These are phyloP conservation scores for Agrochola lychnidis DNA, from an alignment of 2,888 invertebrate genomes.

Conservation along the genomic window DNA sequence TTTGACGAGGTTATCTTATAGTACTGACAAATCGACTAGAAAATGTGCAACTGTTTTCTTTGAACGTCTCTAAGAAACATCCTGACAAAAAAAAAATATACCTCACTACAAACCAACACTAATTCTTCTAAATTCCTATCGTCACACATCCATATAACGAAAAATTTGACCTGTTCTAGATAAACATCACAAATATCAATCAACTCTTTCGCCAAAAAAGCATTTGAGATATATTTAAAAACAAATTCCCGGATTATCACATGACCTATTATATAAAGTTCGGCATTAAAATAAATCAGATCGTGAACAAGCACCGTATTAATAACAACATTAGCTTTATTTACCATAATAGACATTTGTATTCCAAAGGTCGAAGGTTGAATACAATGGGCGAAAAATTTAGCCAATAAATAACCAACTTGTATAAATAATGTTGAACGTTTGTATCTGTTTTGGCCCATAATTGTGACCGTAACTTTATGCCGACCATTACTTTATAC, in stretches of 20 bases:
- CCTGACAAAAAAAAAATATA: background rate
- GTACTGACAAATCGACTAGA: background rate
- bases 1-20: background rate
- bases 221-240: slow-evolving; percentile 1
- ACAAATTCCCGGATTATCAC: slow-evolving; percentile 11
- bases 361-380: slow-evolving; percentile 52
- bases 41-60: background rate
- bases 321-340: slow-evolving; percentile 52
- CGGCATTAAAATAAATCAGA: slow-evolving; percentile 35
- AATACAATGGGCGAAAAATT: slow-evolving; percentile 62
- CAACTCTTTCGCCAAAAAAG: background rate
- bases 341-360: slow-evolving; percentile 52
- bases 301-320: slow-evolving; percentile 22
- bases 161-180: background rate
- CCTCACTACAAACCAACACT: no score
- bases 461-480: slow-evolving; percentile 65
- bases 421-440: slow-evolving; percentile 72
- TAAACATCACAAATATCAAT: background rate
- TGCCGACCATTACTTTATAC: slow-evolving; percentile 62
- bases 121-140: background rate
- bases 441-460: slow-evolving; percentile 72
- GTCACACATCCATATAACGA: background rate
- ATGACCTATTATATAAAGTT: slow-evolving; percentile 25
- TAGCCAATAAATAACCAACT: slow-evolving; percentile 70
- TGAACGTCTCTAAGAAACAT: background rate